phyloP scores from a whole-genome alignment of 2,797 vertebrate species.

The Benthosema pterotum region DNA sequence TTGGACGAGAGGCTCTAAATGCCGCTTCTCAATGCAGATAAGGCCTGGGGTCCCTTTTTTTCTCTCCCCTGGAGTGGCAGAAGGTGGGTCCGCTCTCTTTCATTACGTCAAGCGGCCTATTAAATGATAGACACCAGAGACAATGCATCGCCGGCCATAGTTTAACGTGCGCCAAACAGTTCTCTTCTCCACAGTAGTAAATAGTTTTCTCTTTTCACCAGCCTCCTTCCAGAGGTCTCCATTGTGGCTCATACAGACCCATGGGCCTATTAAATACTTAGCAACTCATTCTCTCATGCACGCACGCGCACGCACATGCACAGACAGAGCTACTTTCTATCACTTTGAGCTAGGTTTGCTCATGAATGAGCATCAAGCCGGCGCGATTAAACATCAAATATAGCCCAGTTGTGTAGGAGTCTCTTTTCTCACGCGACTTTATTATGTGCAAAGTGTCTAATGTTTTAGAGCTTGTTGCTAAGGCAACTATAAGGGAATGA shows the following conservation, averaged over 20 bases:
- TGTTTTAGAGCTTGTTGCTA: no score
- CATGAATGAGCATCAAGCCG: no score
- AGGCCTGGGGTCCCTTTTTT: conserved; percentile 74
- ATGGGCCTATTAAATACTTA: conserved; percentile 18
- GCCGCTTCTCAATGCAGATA: conserved; percentile 81
- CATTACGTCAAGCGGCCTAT: conserved; percentile 89
- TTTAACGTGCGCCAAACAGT: conserved; percentile 82
- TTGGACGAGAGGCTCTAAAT: conserved; percentile 75
- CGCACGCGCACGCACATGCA: conserved; percentile 7
- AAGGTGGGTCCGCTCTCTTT: conserved; percentile 91
- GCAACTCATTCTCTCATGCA: conserved; percentile 41
- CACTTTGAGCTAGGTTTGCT: no score
- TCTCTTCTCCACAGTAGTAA: conserved; percentile 76
- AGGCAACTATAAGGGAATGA: no score
- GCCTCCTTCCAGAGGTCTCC: conserved; percentile 48
- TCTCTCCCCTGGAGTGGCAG: conserved; percentile 83
- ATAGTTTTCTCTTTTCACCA: conserved; percentile 76
- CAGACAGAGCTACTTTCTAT: background rate
- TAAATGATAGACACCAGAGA: conserved; percentile 88
- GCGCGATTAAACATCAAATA: no score
- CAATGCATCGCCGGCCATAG: conserved; percentile 85
- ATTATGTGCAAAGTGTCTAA: no score
- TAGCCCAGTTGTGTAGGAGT: no score
- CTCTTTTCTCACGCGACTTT: no score
- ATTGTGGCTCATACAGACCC: conserved; percentile 60